phyloP scores from a whole-genome alignment of 1,140 invertebrate genomes.

The Drosophila busckii region DNA sequence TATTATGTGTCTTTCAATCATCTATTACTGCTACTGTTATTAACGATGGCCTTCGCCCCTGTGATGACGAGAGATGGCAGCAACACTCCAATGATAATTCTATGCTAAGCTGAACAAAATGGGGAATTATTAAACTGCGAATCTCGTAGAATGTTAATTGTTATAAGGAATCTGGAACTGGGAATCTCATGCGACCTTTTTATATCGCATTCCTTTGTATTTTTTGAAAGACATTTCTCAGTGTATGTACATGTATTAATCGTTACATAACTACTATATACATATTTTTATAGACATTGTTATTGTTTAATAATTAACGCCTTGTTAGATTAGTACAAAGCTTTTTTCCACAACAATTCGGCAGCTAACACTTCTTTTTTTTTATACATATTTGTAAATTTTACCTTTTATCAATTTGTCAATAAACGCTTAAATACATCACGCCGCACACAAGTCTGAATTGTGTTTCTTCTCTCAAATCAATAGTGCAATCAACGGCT shows the following conservation, averaged over 20 bases:
- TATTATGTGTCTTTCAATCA: too few relatives aligned
- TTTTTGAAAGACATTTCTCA: constrained; percentile 14
- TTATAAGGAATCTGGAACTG: neutral
- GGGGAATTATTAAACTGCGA: constrained; percentile 19
- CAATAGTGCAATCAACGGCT: neutral
- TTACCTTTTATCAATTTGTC: constrained; percentile 3
- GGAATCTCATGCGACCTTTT: constrained; percentile 41
- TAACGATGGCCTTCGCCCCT: too few relatives aligned
- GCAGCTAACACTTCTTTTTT: neutral
- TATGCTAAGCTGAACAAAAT: constrained; percentile 7
- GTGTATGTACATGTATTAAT: constrained; percentile 9
- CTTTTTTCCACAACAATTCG: neutral
- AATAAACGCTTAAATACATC: constrained; percentile 35
- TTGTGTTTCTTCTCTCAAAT: neutral
- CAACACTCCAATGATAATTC: neutral
- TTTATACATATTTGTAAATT: neutral
- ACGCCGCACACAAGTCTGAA: constrained; percentile 18
- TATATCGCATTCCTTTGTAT: too few relatives aligned
- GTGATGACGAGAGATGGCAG: neutral
- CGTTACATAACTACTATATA: constrained; percentile 1
- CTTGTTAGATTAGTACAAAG: constrained; percentile 1
- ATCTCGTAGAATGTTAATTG: constrained; percentile 18
- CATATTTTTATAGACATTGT: constrained; percentile 39
- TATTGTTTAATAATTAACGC: constrained; percentile 32
- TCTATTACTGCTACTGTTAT: too few relatives aligned